Conservation (phyloP, 2,797 vertebrate species). For the Acipenser ruthenus region DNA sequence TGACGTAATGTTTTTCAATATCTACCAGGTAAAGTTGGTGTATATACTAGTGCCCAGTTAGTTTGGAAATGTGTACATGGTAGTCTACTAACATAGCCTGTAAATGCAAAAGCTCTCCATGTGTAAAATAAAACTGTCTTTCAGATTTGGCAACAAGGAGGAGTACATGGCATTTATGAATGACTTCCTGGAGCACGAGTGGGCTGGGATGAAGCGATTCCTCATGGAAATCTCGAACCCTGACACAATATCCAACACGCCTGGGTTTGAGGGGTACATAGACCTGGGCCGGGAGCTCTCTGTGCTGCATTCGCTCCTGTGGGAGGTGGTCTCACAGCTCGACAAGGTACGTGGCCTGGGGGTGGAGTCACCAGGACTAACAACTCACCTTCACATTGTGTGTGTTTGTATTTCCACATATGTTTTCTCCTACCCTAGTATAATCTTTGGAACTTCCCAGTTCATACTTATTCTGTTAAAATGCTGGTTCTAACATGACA, state of each 20-base stretch:
- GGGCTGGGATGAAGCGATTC: conserved; percentile 93
- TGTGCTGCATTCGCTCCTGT: conserved; percentile 81
- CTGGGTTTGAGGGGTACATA: conserved; percentile 88
- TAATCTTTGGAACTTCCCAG: no score
- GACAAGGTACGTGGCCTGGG: conserved; percentile 74
- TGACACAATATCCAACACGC: conserved; percentile 81
- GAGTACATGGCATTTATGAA: conserved; percentile 99
- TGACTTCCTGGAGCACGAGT: conserved; percentile 91
- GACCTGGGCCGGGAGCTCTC: conserved; percentile 92
- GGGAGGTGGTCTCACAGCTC: conserved; percentile 88
- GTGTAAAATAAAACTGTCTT: neutral
- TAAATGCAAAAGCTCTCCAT: neutral
- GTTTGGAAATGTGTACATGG: conserved; percentile 6
- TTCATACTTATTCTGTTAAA: no score
- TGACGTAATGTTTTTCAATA: neutral
- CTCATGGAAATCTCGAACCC: conserved; percentile 87
- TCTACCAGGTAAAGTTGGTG: conserved; percentile 5
- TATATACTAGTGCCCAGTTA: neutral
- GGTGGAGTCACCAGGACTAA: conserved; percentile 5
- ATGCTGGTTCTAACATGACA: no score
- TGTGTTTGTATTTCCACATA: conserved; percentile 6
- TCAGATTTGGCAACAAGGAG: conserved; percentile 92
- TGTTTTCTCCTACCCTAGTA: neutral
- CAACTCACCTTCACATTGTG: neutral
- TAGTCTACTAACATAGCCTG: neutral